Conservation (phyloP, 2,797 vertebrate genomes). For the Molothrus ater region DNA sequence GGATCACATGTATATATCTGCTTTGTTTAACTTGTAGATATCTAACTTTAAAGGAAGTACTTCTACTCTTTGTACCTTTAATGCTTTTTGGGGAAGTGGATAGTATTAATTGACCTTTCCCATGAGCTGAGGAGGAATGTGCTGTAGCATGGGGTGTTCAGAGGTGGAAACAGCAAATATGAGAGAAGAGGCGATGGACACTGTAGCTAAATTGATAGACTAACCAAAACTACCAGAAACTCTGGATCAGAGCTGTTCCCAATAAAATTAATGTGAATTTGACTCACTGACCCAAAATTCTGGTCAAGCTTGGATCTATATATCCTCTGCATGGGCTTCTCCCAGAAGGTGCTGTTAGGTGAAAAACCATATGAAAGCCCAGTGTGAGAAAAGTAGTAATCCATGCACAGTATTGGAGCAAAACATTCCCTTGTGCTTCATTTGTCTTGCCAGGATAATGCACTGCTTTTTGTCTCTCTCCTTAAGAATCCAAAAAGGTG, state of each 20-base stretch:
- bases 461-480: not conserved
- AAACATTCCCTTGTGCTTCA: not conserved
- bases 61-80: not conserved
- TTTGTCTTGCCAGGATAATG: not conserved
- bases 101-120: not conserved
- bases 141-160: not conserved
- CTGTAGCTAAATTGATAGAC: not conserved
- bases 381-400: not conserved
- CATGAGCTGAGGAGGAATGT: not conserved
- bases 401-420: not conserved
- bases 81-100: not conserved
- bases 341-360: not conserved
- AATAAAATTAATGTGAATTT: not conserved
- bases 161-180: not conserved
- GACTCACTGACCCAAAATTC: not conserved
- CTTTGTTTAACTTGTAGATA: not conserved
- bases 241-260: not conserved
- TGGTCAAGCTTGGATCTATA: not conserved
- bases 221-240: not conserved
- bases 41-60: not conserved
- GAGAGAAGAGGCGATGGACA: not conserved
- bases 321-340: not conserved
- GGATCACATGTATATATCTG: fast-evolving
- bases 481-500: not conserved
- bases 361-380: not conserved